Evolutionary conservation across 2,888 invertebrate species (phyloP).

Genomic region (Leucania comma): DNA sequence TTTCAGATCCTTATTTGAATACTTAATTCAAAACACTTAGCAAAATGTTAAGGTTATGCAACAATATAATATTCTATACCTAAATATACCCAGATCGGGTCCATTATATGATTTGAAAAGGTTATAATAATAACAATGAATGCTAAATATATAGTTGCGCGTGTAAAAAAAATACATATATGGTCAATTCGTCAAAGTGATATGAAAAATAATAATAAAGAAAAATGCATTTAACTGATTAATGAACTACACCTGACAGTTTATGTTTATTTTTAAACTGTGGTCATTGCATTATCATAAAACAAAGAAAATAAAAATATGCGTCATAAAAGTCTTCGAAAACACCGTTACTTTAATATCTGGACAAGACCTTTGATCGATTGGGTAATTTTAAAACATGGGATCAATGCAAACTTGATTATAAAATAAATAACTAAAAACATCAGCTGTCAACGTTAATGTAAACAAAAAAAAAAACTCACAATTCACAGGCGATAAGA

Average conservation of each 20-base stretch:
- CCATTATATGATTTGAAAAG: slow-evolving; percentile 14
- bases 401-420: slow-evolving; percentile 41
- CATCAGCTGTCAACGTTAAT: slow-evolving; percentile 48
- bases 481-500: slow-evolving; percentile 67
- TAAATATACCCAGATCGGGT: not conserved
- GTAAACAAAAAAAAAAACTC: slow-evolving; percentile 57
- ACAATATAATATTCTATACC: slow-evolving; percentile 8
- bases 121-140: slow-evolving; percentile 8
- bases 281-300: not conserved
- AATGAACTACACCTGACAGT: slow-evolving; percentile 8
- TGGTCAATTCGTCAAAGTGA: slow-evolving; percentile 4
- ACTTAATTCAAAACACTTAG: slow-evolving; percentile 11
- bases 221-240: not conserved
- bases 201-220: not conserved
- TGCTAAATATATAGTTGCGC: slow-evolving; percentile 14
- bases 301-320: slow-evolving; percentile 15
- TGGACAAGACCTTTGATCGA: slow-evolving; percentile 36
- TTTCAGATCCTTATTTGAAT: slow-evolving; percentile 1
- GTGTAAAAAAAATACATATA: not conserved
- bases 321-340: slow-evolving; percentile 16
- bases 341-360: slow-evolving; percentile 23
- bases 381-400: slow-evolving; percentile 27
- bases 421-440: slow-evolving; percentile 38
- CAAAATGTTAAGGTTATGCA: slow-evolving; percentile 31
- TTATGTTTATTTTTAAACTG: slow-evolving; percentile 16